Evolutionary conservation across 1,140 invertebrate genomes (phyloP).

Genomic region (Drosophila pachea): DNA sequence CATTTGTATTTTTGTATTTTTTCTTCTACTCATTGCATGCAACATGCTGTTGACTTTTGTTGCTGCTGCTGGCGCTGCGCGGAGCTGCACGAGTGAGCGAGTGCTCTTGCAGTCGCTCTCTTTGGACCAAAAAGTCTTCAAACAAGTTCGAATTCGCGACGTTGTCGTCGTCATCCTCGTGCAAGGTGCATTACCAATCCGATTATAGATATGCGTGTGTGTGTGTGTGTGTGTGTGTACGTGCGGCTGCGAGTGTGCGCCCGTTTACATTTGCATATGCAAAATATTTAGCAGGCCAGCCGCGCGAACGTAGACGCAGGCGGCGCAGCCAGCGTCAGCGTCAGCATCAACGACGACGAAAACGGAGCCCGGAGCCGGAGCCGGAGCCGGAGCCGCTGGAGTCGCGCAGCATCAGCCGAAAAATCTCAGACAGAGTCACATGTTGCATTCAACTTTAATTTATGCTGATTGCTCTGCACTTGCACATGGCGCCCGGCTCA

Average conservation of each 20-base stretch:
- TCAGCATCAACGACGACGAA: not conserved
- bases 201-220: constrained; percentile 12
- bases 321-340: constrained; percentile 1
- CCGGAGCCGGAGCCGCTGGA: constrained; percentile 8
- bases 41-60: constrained; percentile 60
- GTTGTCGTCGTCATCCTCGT: constrained; percentile 39
- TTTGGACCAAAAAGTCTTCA: constrained; percentile 52
- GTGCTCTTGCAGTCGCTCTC: constrained; percentile 12
- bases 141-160: constrained; percentile 76
- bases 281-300: constrained; percentile 61
- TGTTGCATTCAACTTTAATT: constrained; percentile 72
- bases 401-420: constrained; percentile 52
- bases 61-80: constrained; percentile 34
- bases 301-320: not conserved
- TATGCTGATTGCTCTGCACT: constrained; percentile 58
- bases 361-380: too few species aligned
- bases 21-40: constrained; percentile 57
- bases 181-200: constrained; percentile 61
- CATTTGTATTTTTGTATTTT: constrained; percentile 23
- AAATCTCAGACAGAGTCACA: constrained; percentile 66
- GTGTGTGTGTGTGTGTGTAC: constrained; percentile 14
- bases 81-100: constrained; percentile 33
- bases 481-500: constrained; percentile 5
- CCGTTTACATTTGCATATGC: constrained; percentile 67
- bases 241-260: constrained; percentile 12